A percentile compares a stretch with the other conserved stretches of the same genome.
Conservation (phyloP, 2,888 invertebrate species). For the Patella ulyssiponensis region DNA sequence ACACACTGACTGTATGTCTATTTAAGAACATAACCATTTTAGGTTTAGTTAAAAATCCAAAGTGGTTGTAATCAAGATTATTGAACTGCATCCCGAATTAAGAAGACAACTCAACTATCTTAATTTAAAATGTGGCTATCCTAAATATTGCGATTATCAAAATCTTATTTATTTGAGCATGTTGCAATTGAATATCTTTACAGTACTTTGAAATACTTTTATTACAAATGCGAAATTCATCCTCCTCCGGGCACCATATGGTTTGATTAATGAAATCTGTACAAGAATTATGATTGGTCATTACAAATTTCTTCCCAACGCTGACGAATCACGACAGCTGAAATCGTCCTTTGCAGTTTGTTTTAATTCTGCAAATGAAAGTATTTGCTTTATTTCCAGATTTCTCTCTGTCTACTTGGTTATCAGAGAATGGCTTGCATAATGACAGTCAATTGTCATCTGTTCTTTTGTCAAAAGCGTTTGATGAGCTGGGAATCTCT, state of each 20-base stretch:
- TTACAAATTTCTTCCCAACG: neutral
- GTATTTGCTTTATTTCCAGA: constrained; percentile 25
- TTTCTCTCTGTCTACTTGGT: constrained; percentile 36
- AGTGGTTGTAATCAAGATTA: too few species aligned
- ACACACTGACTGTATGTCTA: too few species aligned
- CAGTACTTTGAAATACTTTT: neutral
- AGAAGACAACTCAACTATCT: constrained; percentile 8
- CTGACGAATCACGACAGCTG: too few species aligned
- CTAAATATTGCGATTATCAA: neutral
- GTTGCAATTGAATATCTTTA: neutral
- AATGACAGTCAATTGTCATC: constrained; percentile 26
- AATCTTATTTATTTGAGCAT: neutral
- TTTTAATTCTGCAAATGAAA: too few species aligned
- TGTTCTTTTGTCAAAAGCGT: constrained; percentile 28
- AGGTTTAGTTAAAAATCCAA: too few species aligned
- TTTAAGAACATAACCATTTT: too few species aligned
- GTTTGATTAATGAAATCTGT: too few species aligned
- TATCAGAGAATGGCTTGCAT: constrained; percentile 26
- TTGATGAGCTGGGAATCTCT: constrained; percentile 36
- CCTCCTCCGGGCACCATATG: too few species aligned
- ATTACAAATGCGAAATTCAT: too few species aligned
- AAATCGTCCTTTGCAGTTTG: too few species aligned
- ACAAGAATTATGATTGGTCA: neutral
- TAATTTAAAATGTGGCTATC: neutral
- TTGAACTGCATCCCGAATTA: too few species aligned